These are phyloP conservation scores for Camelus bactrianus DNA, from an alignment of 2,113 vertebrate genomes.

Conservation along the genomic window DNA sequence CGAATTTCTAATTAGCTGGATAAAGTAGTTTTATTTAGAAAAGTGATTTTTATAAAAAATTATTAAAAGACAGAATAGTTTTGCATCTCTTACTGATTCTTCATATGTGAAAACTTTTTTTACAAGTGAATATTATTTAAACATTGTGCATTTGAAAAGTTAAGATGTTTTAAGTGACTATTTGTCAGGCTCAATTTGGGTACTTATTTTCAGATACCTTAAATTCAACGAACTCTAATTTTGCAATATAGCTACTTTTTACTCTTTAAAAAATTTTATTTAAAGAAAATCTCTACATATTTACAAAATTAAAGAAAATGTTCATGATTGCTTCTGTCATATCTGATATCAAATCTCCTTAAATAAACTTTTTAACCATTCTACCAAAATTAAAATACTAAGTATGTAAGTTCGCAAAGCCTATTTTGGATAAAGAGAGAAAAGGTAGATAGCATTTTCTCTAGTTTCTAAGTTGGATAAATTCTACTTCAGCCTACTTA, in stretches of 20 bases:
- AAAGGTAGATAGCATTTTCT: constrained; percentile 52
- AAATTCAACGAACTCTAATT: constrained; percentile 2
- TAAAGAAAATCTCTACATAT: constrained; percentile 4
- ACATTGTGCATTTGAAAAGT: constrained; percentile 27
- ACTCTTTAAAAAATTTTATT: not conserved
- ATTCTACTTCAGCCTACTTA: constrained; percentile 57
- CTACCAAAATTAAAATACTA: constrained; percentile 40
- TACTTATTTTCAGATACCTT: constrained; percentile 27
- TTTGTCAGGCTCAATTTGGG: constrained; percentile 19
- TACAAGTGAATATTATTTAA: not conserved
- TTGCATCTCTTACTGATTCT: constrained; percentile 54
- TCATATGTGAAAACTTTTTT: constrained; percentile 32
- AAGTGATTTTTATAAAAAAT: constrained; percentile 62
- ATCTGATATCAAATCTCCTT: constrained; percentile 47
- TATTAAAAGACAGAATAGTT: constrained; percentile 14
- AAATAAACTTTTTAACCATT: not conserved
- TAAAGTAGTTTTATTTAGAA: constrained; percentile 66
- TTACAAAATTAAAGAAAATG: constrained; percentile 49
- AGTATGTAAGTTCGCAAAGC: constrained; percentile 32
- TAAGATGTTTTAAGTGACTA: constrained; percentile 7
- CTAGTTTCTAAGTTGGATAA: constrained; percentile 52
- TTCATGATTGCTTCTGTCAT: constrained; percentile 22
- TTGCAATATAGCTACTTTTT: constrained; percentile 24
- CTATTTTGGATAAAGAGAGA: constrained; percentile 31
- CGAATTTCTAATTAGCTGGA: constrained; percentile 25